A percentile compares a stretch with the other conserved stretches of the same genome.
Evolutionary conservation across 2,113 vertebrate species (phyloP).

Genomic region (Chiloscyllium plagiosum): DNA sequence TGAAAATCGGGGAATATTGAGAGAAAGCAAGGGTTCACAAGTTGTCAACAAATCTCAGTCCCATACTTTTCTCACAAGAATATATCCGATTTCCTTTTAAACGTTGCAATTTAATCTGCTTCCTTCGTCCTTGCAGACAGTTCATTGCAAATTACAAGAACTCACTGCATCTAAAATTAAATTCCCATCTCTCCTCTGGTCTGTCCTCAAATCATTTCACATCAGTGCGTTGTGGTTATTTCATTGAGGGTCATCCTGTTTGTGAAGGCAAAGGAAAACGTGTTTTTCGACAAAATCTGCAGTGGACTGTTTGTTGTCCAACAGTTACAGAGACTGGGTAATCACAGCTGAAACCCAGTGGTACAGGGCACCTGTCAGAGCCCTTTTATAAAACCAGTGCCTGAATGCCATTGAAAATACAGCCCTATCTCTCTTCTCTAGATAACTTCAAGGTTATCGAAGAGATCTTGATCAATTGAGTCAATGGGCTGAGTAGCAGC

Average conservation of each 20-base stretch:
- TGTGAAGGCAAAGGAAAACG: neutral
- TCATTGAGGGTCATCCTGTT: neutral
- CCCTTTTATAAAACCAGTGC: neutral
- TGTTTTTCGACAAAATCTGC: neutral
- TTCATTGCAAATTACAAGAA: neutral
- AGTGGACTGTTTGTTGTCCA: neutral
- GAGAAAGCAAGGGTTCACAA: too few relatives aligned
- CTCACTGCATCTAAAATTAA: neutral
- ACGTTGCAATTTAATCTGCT: neutral
- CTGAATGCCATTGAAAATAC: neutral
- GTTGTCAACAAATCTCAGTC: too few relatives aligned
- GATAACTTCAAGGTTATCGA: neutral
- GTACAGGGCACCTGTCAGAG: neutral
- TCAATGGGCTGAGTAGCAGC: too few relatives aligned
- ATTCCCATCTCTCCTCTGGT: neutral
- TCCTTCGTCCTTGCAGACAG: neutral
- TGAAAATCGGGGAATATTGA: too few relatives aligned
- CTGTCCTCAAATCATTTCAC: neutral
- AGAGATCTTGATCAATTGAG: too few relatives aligned
- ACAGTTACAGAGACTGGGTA: neutral
- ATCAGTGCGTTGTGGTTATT: neutral
- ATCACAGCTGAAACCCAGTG: neutral
- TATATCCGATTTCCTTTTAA: neutral
- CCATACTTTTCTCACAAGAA: neutral
- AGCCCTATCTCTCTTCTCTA: neutral